Evolutionary conservation across 2,113 vertebrate species (phyloP).

Genomic region (Cercocebus atys): DNA sequence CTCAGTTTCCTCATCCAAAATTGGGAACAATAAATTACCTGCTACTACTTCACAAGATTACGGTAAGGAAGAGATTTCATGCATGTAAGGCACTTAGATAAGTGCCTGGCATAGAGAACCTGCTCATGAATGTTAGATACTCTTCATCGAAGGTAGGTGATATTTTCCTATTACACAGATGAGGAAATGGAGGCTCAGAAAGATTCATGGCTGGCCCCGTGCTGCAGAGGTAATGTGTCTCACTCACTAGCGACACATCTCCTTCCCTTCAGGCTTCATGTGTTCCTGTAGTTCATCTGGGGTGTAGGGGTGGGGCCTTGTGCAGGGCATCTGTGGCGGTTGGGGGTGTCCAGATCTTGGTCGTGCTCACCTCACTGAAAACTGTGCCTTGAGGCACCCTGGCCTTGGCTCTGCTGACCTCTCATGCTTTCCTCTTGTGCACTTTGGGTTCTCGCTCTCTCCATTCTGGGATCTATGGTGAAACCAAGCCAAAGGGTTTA

Average conservation of each 20-base stretch:
- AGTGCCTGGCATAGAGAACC: background rate
- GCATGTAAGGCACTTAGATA: background rate
- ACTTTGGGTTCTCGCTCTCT: background rate
- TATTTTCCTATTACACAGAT: background rate
- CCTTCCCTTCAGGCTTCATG: background rate
- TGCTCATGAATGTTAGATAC: background rate
- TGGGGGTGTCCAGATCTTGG: rapidly evolving
- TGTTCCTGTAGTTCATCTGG: background rate
- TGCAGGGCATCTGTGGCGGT: background rate
- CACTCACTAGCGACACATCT: rapidly evolving
- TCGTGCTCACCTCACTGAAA: background rate
- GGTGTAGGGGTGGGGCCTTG: background rate
- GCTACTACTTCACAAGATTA: background rate
- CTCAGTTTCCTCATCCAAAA: background rate
- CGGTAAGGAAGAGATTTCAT: background rate
- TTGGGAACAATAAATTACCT: too few species aligned
- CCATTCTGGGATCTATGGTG: background rate
- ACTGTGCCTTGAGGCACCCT: background rate
- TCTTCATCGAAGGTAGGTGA: background rate
- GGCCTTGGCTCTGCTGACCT: background rate
- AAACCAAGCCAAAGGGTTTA: background rate
- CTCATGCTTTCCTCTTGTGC: background rate
- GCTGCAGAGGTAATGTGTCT: background rate
- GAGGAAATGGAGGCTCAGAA: background rate
- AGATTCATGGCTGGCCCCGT: background rate